Evolutionary conservation across 2,888 invertebrate species (phyloP), one percentile per base, ranked within the genome.

Genomic region (Elegia similella): DNA sequence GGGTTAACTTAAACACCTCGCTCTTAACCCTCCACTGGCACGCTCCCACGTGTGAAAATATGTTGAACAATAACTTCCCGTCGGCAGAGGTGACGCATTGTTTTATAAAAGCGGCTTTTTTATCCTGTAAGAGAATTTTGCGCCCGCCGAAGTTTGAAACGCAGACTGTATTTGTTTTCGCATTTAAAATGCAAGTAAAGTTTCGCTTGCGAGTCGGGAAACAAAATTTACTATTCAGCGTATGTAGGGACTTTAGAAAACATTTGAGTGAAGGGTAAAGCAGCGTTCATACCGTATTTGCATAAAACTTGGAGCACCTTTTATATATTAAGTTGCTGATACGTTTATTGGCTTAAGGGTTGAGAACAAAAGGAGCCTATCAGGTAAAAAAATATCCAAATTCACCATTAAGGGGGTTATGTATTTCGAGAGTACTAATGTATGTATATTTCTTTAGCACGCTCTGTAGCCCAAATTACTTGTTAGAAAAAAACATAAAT

Each of bases 1-100:
- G 76, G 77, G 76, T 75, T 76, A 76, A 72, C 71, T 72, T 68
- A 68, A 69, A 71, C 56, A 68, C 67, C 68, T 61, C 62, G 58
- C 71, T 69, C 68, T 72, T 73, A 73, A 75, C 72, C 72, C 70
- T 68, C 54, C 42, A 54, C 54, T 54, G 15, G 30, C 43, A 44
- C 12, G 38, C 38, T 38, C n/a, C n/a, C n/a, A 38, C 57, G 61
- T 68, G 67, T 56, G 58, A 64, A 62, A 61, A 61, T 57, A 65
- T 66, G 67, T 59, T 64, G 62, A 65, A 66, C 67, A 64, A 64
- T 67, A 69, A 67, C 69, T 69, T 67, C 58, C n/a, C 52, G 42
- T 42, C 44, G 29, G 17, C 47, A 38, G 44, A 55, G 42, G 50
- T 53, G 57, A 42, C 56, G 59, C 55, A 55, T 56, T 61, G 62